Base-by-base conservation (phyloP, 2,797 vertebrate genomes). In the Alectoris magna region DNA sequence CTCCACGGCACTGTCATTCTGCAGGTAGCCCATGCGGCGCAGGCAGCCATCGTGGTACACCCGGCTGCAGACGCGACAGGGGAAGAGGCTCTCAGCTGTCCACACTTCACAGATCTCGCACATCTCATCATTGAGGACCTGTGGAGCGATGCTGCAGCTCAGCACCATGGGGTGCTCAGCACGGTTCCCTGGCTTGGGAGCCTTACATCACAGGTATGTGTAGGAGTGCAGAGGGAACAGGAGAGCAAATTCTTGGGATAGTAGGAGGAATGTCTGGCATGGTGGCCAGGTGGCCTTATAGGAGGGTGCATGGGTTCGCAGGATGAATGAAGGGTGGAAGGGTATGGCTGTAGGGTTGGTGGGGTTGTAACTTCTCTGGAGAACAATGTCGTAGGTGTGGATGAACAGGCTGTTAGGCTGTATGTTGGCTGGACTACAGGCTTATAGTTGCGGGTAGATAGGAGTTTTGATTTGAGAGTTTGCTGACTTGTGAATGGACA, bases 31-130 rank as follows among this genome's bases (percentile, higher is more conserved):
- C 97, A 99, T 98, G 95, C 99, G 99, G 79, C 98, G 98, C 96
- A 99, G 98, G 96, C 99, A 99, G 93, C 99, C 99, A 0, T 99
- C 99, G 0, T 99, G 99, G 64, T 99, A 99, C 81, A 99, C 98
- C 22, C 99, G 98, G 9, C 98, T 98, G 96, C 99, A 99, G 94
- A 98, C 93, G 72, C 98, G 97, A 97, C 99, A 99, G 2, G 99
- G 99, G 86, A 98, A 98, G 82, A 99, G 98, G 97, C 98, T 99
- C 43, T 99, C 99, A 0, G 99, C 99, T 0, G 99, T 99, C 99
- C 99, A 99, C 90, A 99, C 99, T 97, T 99, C 99, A 1, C 99
- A 99, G 89, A 99, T 98, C 23, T 99, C 99, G 3, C 99, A 99
- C 98, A 99, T 99, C 97, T 99, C 99, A 0, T 99, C 99, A 0